These are phyloP conservation scores for Azorinus chamasolen DNA, from an alignment of 2,888 invertebrate species.

Conservation along the genomic window DNA sequence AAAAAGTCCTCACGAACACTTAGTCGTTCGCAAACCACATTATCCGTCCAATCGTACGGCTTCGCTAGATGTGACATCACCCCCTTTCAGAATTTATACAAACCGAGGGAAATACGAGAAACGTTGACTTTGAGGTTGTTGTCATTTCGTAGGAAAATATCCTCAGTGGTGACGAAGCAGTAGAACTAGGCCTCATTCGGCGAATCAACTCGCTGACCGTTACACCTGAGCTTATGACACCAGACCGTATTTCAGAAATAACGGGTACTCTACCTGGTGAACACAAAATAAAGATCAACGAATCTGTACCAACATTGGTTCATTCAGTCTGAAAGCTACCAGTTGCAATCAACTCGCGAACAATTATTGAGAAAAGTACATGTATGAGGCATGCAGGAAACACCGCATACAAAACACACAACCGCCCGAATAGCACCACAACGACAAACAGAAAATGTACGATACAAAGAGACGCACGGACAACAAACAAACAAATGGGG, in stretches of 20 bases:
- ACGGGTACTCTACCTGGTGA: conserved; percentile 59
- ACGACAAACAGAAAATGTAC: too few relatives aligned
- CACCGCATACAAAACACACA: too few relatives aligned
- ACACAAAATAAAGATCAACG: conserved; percentile 47
- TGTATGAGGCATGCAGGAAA: too few relatives aligned
- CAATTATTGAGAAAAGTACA: conserved; percentile 56
- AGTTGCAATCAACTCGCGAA: conserved; percentile 26
- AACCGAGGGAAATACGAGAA: conserved; percentile 4
- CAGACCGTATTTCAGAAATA: conserved; percentile 14
- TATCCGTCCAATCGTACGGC: conserved; percentile 26
- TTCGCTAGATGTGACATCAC: not conserved
- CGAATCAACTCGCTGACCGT: conserved; percentile 7
- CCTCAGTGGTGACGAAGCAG: conserved; percentile 35
- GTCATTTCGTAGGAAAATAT: conserved; percentile 30
- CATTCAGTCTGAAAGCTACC: conserved; percentile 23
- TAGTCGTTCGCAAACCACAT: conserved; percentile 37
- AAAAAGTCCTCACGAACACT: conserved; percentile 16
- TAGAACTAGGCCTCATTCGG: conserved; percentile 16
- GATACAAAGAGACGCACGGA: too few relatives aligned
- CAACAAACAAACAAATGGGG: too few relatives aligned
- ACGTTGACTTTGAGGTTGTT: conserved; percentile 32
- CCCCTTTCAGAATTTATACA: too few relatives aligned
- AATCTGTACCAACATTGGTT: conserved; percentile 35
- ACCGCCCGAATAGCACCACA: too few relatives aligned
- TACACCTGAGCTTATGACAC: conserved; percentile 28